These are phyloP conservation scores for Alosa sapidissima DNA, from an alignment of 2,797 vertebrate species.

Conservation along the genomic window DNA sequence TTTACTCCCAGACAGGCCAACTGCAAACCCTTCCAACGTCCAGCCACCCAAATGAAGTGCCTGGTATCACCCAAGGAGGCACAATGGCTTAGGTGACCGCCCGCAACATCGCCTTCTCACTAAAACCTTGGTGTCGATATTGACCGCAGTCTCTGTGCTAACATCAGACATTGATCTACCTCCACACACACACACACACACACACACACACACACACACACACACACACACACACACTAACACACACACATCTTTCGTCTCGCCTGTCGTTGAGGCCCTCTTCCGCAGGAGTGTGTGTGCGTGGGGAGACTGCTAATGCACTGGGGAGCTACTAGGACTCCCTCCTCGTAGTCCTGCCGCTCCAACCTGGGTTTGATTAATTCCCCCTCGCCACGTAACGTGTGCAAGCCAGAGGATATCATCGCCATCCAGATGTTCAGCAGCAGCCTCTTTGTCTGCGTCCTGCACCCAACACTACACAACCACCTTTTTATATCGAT, in stretches of 20 bases:
- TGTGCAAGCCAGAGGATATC: constrained; percentile 70
- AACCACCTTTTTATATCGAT: background rate
- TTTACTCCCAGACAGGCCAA: background rate
- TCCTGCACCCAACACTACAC: constrained; percentile 33
- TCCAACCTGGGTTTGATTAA: constrained; percentile 71
- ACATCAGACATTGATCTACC: constrained; percentile 33
- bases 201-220: too few species aligned
- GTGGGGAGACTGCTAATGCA: constrained; percentile 29
- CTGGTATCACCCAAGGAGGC: background rate
- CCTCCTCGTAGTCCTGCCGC: constrained; percentile 6
- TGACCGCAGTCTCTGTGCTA: background rate
- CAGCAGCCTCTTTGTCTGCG: constrained; percentile 49
- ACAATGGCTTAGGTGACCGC: background rate
- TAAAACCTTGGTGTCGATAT: background rate
- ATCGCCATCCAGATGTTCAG: constrained; percentile 75
- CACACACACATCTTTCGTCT: constrained; percentile 52
- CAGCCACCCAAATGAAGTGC: background rate
- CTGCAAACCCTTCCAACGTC: background rate
- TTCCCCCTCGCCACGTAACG: constrained; percentile 58
- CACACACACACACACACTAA: constrained; percentile 5
- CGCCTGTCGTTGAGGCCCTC: constrained; percentile 27
- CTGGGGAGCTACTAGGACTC: too few species aligned
- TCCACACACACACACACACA: constrained; percentile 37
- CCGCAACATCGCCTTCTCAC: background rate
- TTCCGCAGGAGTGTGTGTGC: background rate